Percentiles rank a stretch among this genome's conserved stretches.
Evolutionary conservation across 2,888 invertebrate species (phyloP).

Genomic region (Agrochola lychnidis): DNA sequence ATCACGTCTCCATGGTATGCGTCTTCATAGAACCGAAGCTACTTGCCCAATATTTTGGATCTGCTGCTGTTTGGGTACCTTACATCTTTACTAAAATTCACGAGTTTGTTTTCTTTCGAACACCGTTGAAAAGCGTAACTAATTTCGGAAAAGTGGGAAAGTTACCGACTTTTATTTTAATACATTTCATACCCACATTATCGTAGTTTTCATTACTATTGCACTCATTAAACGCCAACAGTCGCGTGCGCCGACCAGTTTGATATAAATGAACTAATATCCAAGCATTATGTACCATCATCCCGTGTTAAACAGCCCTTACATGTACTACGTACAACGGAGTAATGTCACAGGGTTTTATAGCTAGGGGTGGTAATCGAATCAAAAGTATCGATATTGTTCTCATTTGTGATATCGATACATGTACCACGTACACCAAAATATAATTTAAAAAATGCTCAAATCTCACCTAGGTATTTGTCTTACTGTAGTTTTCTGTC

Average conservation of each 20-base stretch:
- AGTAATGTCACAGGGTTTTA: conserved; percentile 54
- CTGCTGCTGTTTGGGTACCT: background rate
- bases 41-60: background rate
- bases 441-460: background rate
- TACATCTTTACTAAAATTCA: no score
- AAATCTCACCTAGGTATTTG: background rate
- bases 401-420: background rate
- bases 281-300: conserved; percentile 44
- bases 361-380: conserved; percentile 33
- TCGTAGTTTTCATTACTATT: conserved; percentile 13
- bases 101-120: background rate
- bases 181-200: conserved; percentile 1
- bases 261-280: conserved; percentile 51
- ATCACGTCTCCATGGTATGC: background rate
- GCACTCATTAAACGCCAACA: conserved; percentile 27
- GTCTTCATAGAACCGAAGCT: background rate
- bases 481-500: background rate
- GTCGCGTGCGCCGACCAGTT: conserved; percentile 45
- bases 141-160: background rate
- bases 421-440: background rate
- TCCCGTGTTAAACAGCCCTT: conserved; percentile 56
- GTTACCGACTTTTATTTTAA: background rate
- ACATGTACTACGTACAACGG: conserved; percentile 37
- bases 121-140: background rate
- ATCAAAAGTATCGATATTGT: conserved; percentile 9